Evolutionary conservation across 2,888 invertebrate genomes (phyloP).

Genomic region (Idaea biselata): DNA sequence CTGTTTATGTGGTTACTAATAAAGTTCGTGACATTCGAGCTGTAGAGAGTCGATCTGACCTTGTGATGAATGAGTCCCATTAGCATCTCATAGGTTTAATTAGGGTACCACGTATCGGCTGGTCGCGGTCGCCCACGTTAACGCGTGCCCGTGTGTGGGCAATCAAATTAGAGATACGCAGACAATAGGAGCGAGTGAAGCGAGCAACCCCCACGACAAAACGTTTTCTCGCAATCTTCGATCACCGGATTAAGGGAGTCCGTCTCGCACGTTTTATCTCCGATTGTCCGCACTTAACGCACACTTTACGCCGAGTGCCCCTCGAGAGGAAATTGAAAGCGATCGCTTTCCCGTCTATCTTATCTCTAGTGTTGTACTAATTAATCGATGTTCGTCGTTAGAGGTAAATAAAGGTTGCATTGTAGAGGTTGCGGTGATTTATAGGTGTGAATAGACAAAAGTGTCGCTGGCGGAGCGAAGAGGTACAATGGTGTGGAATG

Average conservation of each 20-base stretch:
- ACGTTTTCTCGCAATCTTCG: slow-evolving; percentile 80
- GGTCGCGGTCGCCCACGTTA: slow-evolving; percentile 61
- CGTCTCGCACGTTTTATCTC: slow-evolving; percentile 80
- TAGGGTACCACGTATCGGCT: slow-evolving; percentile 61
- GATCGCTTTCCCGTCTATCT: slow-evolving; percentile 78
- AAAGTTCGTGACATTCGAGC: slow-evolving; percentile 43
- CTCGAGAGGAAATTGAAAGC: slow-evolving; percentile 80
- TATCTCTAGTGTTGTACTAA: slow-evolving; percentile 78
- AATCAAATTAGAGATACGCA: slow-evolving; percentile 73
- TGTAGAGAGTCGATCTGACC: slow-evolving; percentile 48
- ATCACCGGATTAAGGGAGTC: slow-evolving; percentile 80
- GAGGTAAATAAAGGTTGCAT: slow-evolving; percentile 73
- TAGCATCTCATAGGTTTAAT: slow-evolving; percentile 73
- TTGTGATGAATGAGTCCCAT: slow-evolving; percentile 62
- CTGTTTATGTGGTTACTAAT: slow-evolving; percentile 47
- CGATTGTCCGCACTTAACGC: slow-evolving; percentile 81
- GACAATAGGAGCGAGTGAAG: slow-evolving; percentile 69
- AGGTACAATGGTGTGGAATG: slow-evolving; percentile 76
- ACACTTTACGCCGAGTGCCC: slow-evolving; percentile 78
- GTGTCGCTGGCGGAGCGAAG: slow-evolving; percentile 74
- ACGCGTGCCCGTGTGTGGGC: slow-evolving; percentile 62
- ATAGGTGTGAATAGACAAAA: slow-evolving; percentile 78
- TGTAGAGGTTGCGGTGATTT: slow-evolving; percentile 71
- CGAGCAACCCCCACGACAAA: slow-evolving; percentile 77
- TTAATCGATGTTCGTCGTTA: slow-evolving; percentile 78